A percentile compares a stretch with the other conserved stretches of the same genome.
Conservation (phyloP, 2,113 vertebrate genomes). For the Elephantulus edwardii region DNA sequence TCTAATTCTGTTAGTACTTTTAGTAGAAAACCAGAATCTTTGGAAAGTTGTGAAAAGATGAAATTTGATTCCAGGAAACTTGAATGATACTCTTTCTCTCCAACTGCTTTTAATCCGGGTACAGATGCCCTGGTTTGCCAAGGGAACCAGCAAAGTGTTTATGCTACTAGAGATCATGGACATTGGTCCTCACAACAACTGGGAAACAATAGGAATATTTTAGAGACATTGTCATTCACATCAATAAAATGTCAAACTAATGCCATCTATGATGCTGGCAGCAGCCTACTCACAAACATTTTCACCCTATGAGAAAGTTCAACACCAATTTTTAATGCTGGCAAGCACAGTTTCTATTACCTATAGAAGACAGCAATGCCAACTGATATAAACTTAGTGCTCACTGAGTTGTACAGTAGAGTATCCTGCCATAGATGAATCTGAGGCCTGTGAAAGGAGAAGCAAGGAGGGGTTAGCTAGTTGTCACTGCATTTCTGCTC, state of each 20-base stretch:
- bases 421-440: background rate
- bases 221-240: background rate
- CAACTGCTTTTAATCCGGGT: background rate
- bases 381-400: background rate
- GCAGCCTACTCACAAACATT: background rate
- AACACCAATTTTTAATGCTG: background rate
- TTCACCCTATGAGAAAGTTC: background rate
- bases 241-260: background rate
- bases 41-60: slow-evolving; percentile 20
- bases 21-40: slow-evolving; percentile 10
- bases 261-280: background rate
- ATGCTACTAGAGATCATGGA: background rate
- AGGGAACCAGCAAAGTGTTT: background rate
- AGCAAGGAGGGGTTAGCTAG: background rate
- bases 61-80: background rate
- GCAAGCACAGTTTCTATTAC: background rate
- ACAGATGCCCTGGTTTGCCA: background rate
- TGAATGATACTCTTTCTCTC: background rate
- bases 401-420: background rate
- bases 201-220: background rate
- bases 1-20: slow-evolving; percentile 29
- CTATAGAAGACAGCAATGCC: background rate
- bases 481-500: background rate
- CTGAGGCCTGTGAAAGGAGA: background rate
- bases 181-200: background rate